Conservation (phyloP, 2,113 vertebrate genomes). For the Natator depressus region DNA sequence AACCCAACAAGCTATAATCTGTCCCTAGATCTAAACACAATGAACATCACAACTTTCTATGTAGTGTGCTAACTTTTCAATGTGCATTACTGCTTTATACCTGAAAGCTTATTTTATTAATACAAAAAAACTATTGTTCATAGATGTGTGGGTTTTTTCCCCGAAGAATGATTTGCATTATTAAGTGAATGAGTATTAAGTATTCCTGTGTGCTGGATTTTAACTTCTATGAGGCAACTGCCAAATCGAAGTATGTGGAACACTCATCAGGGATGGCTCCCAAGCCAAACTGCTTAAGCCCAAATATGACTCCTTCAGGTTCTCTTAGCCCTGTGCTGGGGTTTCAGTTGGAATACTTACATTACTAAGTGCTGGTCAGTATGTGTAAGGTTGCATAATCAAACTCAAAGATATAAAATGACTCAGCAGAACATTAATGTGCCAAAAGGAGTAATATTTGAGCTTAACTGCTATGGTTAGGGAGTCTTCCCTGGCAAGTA, state of each 20-base stretch:
- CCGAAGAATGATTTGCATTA: neutral
- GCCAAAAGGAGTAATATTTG: slow-evolving; percentile 22
- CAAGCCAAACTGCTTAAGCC: slow-evolving; percentile 24
- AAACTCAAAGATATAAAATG: slow-evolving; percentile 54
- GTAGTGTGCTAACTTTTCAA: neutral
- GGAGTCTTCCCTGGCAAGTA: neutral
- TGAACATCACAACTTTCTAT: neutral
- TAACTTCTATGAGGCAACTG: slow-evolving; percentile 9
- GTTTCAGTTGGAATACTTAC: slow-evolving; percentile 43
- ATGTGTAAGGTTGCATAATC: slow-evolving; percentile 18
- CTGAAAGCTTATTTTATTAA: neutral
- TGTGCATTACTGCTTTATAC: neutral
- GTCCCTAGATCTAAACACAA: neutral
- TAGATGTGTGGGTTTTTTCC: neutral
- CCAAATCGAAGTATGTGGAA: neutral
- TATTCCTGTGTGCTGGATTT: neutral
- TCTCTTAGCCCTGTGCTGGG: slow-evolving; percentile 48
- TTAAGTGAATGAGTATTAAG: neutral
- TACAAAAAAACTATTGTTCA: neutral
- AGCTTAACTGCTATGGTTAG: slow-evolving; percentile 37
- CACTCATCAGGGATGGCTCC: slow-evolving; percentile 40
- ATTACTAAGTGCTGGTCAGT: slow-evolving; percentile 30
- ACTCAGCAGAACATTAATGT: slow-evolving; percentile 15
- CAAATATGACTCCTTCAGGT: slow-evolving; percentile 26
- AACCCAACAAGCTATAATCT: neutral